A percentile compares a stretch with the other conserved stretches of the same genome.
These are phyloP conservation scores for Scelioninae gen. 2 DNA, from an alignment of 2,888 invertebrate species.

Conservation along the genomic window DNA sequence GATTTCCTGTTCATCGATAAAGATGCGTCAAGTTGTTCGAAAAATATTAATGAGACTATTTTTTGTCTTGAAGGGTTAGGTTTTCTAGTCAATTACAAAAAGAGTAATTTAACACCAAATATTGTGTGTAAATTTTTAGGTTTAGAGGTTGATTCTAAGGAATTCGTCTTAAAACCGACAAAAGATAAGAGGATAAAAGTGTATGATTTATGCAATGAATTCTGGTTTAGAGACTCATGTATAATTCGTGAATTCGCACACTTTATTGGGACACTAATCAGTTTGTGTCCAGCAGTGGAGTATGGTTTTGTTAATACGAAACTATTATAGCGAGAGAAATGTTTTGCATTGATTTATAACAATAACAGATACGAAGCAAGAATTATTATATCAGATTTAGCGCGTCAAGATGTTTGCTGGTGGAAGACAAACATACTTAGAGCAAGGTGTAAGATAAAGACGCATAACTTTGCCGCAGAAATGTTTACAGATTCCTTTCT, in stretches of 20 bases:
- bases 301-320: slow-evolving; percentile 30
- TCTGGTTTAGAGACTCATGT: slow-evolving; percentile 20
- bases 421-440: slow-evolving; percentile 22
- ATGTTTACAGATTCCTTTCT: slow-evolving; percentile 49
- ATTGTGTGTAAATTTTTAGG: slow-evolving; percentile 21
- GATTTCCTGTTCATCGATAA: slow-evolving; percentile 13
- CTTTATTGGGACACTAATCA: slow-evolving; percentile 26
- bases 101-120: slow-evolving; percentile 4
- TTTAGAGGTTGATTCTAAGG: slow-evolving; percentile 5
- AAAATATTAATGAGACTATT: slow-evolving; percentile 9
- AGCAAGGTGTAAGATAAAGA: not conserved
- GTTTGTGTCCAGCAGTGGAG: slow-evolving; percentile 30
- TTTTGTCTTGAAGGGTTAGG: not conserved
- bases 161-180: slow-evolving; percentile 14
- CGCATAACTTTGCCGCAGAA: not conserved
- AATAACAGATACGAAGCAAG: slow-evolving; percentile 21
- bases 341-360: slow-evolving; percentile 17
- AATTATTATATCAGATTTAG: slow-evolving; percentile 11
- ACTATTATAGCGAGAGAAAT: slow-evolving; percentile 14
- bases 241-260: slow-evolving; percentile 25
- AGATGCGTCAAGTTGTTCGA: not conserved
- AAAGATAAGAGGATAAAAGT: slow-evolving; percentile 12
- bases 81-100: slow-evolving; percentile 16
- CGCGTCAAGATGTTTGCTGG: slow-evolving; percentile 25
- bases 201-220: slow-evolving; percentile 9